Base-by-base conservation (phyloP, 2,113 vertebrate genomes). In the Arizona elegans region DNA sequence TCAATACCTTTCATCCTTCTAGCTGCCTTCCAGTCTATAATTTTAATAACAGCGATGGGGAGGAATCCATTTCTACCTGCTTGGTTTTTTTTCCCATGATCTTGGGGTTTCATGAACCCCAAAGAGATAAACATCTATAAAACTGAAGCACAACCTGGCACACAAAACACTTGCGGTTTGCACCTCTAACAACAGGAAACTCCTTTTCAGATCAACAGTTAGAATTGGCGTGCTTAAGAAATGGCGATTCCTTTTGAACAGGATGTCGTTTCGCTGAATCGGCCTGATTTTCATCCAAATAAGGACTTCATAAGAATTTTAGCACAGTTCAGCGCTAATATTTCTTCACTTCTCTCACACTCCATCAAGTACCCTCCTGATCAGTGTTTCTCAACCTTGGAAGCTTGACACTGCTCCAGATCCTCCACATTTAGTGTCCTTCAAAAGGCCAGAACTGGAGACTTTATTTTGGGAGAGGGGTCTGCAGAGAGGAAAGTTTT, bases 51-150 rank as follows among this genome's bases (percentile, higher is more conserved):
- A 62, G 85, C 1, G 8, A 47, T 11, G 23, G 1, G 62, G 53
- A 92, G 94, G 47, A 90, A 90, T 0, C 29, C 95, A 54, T 0
- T 0, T 0, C 0, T 87, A 33, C 52, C 53, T 43, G 87, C 88
- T 89, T 95, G 58, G 2, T 8, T 70, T 86, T 94, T 95, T 59
- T 86, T 94, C n/a, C n/a, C 91, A 88, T 89, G 70, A 94, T 59
- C 58, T 59, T 24, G 23, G 23, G 58, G 58, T 59, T 59, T 59
- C 58, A 9, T 9, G 2, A 93, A 91, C 47, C 52, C 53, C 86
- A 93, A 96, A 94, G 95, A 96, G 94, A 94, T 96, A 94, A 0
- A 91, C 88, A 91, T 86, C 0, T 0, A 70, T 33, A 52, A 47
- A 91, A 33, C 59, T 38, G 92, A 94, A 75, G 5, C 91, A 1